Evolutionary conservation across 1,140 invertebrate species (phyloP), one percentile per base, ranked within the genome.

Genomic region (Hycleus phaleratus): DNA sequence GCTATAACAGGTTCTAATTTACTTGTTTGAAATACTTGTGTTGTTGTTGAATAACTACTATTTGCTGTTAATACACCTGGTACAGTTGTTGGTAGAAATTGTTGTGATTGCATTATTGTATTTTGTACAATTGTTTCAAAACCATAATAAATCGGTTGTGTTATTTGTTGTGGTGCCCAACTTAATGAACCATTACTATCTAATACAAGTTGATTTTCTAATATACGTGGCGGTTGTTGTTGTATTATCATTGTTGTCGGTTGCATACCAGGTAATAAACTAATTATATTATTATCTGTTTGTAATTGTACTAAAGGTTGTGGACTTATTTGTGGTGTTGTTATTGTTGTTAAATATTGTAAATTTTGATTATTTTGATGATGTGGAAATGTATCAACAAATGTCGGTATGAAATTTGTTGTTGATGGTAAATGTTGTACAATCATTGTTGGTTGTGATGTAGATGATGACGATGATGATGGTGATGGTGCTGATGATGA

Each of bases 91-190:
- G 87, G 83, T 26, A 90, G 81, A 69, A 89, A 88, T 63, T 90
- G 87, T 68, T 88, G 88, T 25, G 86, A 88, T 18, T 85, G 87
- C 87, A 90, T 90, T 0, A 90, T 86, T 9, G 88, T 90, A 66
- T 90, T 90, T 71, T 88, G 88, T 8, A 90, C 87, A 53, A 90
- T 88, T 0, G 88, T 90, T 73, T 90, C 88, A 59, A 90, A 77
- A 1, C 86, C 86, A 59, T 89, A 88, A 67, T 88, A 89, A 69
- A 90, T 84, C 2, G 87, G 87, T 59, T 88, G 86, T 24, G 62
- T 69, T 44, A 63, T 59, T 62, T 70, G 70, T 47, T 64, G 66
- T 10, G 62, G 26, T 46, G 70, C 46, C 70, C 70, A 74, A 46
- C 67, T 59, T 54, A 74, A 62, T 8, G 70, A 65, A 38, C 72